Evolutionary conservation across 1,140 invertebrate genomes (phyloP).

Genomic region (Latrodectus geometricus): DNA sequence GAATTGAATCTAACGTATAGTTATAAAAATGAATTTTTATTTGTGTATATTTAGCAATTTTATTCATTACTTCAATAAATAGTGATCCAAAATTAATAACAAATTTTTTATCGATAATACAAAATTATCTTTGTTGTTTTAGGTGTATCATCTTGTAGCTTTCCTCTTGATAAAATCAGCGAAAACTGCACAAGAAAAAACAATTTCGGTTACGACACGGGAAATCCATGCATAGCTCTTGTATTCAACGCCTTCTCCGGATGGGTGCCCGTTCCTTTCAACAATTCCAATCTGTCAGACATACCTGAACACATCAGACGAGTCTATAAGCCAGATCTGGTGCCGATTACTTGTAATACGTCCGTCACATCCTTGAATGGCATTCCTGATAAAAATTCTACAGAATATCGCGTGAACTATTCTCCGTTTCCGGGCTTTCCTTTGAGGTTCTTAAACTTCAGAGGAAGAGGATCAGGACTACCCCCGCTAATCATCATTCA

Average conservation of each 20-base stretch:
- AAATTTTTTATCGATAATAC: too few relatives aligned
- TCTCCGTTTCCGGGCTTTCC: constrained; percentile 54
- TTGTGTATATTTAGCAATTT: too few relatives aligned
- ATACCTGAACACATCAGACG: not conserved
- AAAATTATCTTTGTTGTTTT: not conserved
- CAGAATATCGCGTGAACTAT: constrained; percentile 19
- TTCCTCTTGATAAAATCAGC: constrained; percentile 51
- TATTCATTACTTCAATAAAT: too few relatives aligned
- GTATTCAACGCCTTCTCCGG: constrained; percentile 39
- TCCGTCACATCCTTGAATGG: not conserved
- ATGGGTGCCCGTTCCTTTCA: constrained; percentile 40
- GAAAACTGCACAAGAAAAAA: constrained; percentile 48
- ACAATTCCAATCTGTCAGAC: constrained; percentile 5
- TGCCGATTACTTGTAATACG: constrained; percentile 31
- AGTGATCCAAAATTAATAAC: too few relatives aligned
- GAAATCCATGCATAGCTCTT: constrained; percentile 51
- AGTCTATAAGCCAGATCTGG: constrained; percentile 5
- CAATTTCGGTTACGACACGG: constrained; percentile 51
- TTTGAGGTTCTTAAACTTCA: constrained; percentile 14
- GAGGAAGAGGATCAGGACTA: not conserved
- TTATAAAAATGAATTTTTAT: too few relatives aligned
- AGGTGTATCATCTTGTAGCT: constrained; percentile 45
- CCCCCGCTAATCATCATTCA: constrained; percentile 55
- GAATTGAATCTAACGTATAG: too few relatives aligned
- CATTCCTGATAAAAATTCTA: not conserved